Conservation (phyloP, 1,140 invertebrate species). For the Luehdorfia chinensis region DNA sequence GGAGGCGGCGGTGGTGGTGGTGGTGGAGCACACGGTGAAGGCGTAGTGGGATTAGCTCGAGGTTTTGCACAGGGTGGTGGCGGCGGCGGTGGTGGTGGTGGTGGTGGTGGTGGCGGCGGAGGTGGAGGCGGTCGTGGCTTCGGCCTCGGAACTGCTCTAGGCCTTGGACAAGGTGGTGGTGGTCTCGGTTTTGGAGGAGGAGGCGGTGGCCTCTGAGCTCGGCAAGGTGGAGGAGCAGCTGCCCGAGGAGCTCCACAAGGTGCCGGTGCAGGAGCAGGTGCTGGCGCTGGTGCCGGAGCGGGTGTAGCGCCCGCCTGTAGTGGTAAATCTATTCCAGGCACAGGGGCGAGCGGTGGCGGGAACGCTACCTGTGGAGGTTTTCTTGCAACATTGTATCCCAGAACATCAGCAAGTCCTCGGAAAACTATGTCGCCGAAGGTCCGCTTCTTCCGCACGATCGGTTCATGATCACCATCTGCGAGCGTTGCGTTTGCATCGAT, state of each 20-base stretch:
- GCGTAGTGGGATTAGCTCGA: conserved; percentile 46
- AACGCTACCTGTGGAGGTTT: conserved; percentile 61
- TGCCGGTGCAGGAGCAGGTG: conserved; percentile 31
- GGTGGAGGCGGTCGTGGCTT: conserved; percentile 38
- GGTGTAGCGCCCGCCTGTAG: conserved; percentile 33
- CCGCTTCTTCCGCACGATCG: conserved; percentile 66
- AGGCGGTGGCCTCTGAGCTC: conserved; percentile 33
- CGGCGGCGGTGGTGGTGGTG: conserved; percentile 39
- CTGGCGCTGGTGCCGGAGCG: conserved; percentile 29
- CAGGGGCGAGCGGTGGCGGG: conserved; percentile 59
- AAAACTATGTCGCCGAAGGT: conserved; percentile 74
- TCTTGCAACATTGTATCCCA: conserved; percentile 67
- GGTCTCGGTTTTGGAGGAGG: conserved; percentile 43
- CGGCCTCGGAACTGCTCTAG: conserved; percentile 37
- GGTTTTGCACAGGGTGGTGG: conserved; percentile 43
- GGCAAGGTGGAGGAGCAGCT: conserved; percentile 33
- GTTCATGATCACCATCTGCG: conserved; percentile 42
- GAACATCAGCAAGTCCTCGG: conserved; percentile 65
- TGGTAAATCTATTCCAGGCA: conserved; percentile 58
- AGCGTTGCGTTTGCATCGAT: conserved; percentile 25
- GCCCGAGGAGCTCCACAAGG: conserved; percentile 33
- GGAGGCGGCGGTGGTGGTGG: conserved; percentile 38
- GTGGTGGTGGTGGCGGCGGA: conserved; percentile 33
- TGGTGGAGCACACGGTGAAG: conserved; percentile 47
- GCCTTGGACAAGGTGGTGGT: conserved; percentile 47